Percentiles rank a stretch among this genome's conserved stretches.
Evolutionary conservation across 35 echinoderm and acorn worm genomes (phyloP).

Genomic region (Ophioderma brevispina): DNA sequence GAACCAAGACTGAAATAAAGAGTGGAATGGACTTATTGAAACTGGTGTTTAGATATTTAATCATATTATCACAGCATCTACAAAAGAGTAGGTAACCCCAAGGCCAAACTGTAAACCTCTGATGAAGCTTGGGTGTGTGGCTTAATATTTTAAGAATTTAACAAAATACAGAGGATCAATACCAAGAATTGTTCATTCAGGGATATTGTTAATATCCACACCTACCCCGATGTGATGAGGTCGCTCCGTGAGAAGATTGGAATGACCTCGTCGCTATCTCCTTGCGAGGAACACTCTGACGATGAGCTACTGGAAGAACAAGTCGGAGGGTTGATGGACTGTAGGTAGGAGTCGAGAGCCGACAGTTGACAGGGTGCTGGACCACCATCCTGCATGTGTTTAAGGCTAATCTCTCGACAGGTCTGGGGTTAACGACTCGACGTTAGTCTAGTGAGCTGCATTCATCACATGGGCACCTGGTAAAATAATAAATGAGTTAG

Average conservation of each 20-base stretch:
- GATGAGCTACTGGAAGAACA: conserved; percentile 84
- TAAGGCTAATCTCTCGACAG: conserved; percentile 74
- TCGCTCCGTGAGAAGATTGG: conserved; percentile 94
- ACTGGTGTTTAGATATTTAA: too few species aligned
- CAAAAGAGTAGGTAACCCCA: too few species aligned
- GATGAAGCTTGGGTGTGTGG: too few species aligned
- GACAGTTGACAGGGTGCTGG: conserved; percentile 52
- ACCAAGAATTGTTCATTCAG: too few species aligned
- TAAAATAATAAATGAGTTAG: too few species aligned
- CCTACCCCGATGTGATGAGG: conserved; percentile 75
- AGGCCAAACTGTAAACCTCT: too few species aligned
- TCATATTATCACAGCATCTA: too few species aligned
- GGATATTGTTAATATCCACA: neutral
- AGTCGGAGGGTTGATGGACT: conserved; percentile 96
- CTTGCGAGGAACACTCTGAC: conserved; percentile 83
- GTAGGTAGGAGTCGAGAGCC: conserved; percentile 75
- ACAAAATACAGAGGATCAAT: too few species aligned
- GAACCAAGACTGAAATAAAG: neutral
- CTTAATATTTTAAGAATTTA: too few species aligned
- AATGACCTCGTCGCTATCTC: conserved; percentile 83
- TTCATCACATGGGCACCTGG: conserved; percentile 86
- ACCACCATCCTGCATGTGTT: conserved; percentile 63
- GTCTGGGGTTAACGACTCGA: conserved; percentile 70
- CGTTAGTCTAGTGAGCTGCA: conserved; percentile 75
- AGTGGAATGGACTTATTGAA: too few species aligned